Evolutionary conservation across 2,888 invertebrate genomes (phyloP).

Genomic region (Petrolisthes manimaculis): DNA sequence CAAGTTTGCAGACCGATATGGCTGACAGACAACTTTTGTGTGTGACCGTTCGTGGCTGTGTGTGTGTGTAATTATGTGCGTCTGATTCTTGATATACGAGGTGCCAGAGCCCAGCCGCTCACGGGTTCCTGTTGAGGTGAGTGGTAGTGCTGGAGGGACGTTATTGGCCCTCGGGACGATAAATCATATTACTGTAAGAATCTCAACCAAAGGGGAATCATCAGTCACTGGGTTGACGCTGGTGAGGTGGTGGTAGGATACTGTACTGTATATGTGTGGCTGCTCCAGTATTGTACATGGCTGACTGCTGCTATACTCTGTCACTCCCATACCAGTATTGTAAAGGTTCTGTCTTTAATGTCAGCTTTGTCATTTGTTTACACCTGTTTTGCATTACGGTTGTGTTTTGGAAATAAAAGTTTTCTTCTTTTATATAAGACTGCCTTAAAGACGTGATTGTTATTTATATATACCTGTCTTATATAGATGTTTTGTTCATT

Average conservation of each 20-base stretch:
- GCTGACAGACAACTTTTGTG: background rate
- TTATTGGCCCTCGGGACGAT: background rate
- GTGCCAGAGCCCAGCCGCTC: background rate
- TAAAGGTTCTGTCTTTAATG: too few species aligned
- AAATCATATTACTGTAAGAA: slow-evolving; percentile 19
- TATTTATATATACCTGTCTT: too few species aligned
- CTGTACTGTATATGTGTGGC: background rate
- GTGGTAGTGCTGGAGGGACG: background rate
- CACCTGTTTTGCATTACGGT: too few species aligned
- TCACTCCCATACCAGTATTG: too few species aligned
- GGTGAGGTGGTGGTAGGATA: background rate
- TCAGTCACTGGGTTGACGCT: background rate
- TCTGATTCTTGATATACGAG: slow-evolving; percentile 1
- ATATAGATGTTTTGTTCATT: too few species aligned
- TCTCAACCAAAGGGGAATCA: background rate
- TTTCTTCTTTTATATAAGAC: too few species aligned
- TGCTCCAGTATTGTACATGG: too few species aligned
- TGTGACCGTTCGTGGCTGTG: background rate
- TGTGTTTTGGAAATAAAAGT: too few species aligned
- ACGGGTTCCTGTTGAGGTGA: background rate
- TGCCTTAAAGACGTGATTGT: too few species aligned
- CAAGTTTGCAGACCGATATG: too few species aligned
- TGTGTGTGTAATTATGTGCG: background rate
- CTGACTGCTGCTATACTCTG: too few species aligned
- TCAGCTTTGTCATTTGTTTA: too few species aligned